These are phyloP conservation scores for Paguma larvata DNA, from an alignment of 2,797 vertebrate genomes.

Conservation along the genomic window DNA sequence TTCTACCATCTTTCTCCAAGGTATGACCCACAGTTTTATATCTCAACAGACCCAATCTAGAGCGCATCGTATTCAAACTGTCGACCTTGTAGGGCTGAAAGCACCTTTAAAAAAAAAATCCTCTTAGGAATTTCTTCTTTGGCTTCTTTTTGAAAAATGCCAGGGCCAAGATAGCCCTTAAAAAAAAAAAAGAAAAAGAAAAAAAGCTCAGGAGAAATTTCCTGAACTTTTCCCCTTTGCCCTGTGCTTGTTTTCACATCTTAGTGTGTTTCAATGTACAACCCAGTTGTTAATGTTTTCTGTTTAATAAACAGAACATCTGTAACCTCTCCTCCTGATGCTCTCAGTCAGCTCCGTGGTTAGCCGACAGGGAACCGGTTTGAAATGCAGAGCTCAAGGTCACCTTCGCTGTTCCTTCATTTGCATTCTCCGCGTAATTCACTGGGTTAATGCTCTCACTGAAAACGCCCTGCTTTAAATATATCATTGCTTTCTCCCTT, in stretches of 20 bases:
- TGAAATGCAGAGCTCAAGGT: conserved; percentile 52
- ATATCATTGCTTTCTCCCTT: conserved; percentile 48
- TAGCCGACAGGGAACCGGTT: conserved; percentile 9
- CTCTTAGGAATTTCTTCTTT: conserved; percentile 56
- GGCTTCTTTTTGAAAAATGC: conserved; percentile 51
- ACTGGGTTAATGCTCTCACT: neutral
- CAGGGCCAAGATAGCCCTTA: neutral
- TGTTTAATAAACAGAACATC: conserved; percentile 66
- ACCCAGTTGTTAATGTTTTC: conserved; percentile 69
- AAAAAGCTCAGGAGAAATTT: neutral
- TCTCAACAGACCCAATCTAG: conserved; percentile 23
- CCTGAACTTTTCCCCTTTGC: conserved; percentile 64
- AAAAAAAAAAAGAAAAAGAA: neutral
- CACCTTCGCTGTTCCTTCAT: conserved; percentile 68
- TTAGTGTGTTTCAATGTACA: conserved; percentile 50
- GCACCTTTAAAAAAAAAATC: neutral
- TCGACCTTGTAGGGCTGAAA: neutral
- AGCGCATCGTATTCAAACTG: conserved; percentile 5
- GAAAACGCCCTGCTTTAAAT: conserved; percentile 74
- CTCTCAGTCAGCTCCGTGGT: neutral
- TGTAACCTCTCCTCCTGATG: neutral
- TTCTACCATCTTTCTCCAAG: neutral
- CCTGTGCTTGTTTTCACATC: conserved; percentile 55
- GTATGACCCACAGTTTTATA: neutral
- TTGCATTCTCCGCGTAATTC: conserved; percentile 67